A percentile compares a stretch with the other conserved stretches of the same genome.
Conservation (phyloP, 2,888 invertebrate species). For the Spilarctia lutea region DNA sequence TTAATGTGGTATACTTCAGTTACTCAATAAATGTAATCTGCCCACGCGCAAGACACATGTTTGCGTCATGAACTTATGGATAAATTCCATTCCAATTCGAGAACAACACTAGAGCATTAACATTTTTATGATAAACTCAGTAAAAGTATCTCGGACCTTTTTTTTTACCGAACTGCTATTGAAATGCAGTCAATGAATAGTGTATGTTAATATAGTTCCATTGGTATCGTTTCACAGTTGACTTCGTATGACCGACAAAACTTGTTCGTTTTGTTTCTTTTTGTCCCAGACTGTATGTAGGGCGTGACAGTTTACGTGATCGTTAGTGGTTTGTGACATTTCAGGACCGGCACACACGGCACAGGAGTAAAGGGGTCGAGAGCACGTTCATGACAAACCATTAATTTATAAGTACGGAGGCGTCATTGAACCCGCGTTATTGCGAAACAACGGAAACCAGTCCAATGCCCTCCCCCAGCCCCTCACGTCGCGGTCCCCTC, state of each 20-base stretch:
- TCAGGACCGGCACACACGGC: constrained; percentile 38
- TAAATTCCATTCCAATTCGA: not conserved
- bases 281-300: constrained; percentile 41
- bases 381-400: constrained; percentile 76
- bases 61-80: not conserved
- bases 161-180: constrained; percentile 14
- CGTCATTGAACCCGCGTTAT: constrained; percentile 85
- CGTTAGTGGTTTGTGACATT: constrained; percentile 37
- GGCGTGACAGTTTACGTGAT: constrained; percentile 46
- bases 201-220: constrained; percentile 23
- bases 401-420: constrained; percentile 79
- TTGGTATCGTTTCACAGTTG: constrained; percentile 35
- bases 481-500: constrained; percentile 47
- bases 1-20: not conserved
- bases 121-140: constrained; percentile 2
- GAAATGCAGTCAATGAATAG: constrained; percentile 27
- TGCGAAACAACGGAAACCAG: constrained; percentile 87
- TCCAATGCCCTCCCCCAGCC: constrained; percentile 61
- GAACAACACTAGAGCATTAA: not conserved
- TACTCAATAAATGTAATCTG: not conserved
- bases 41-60: not conserved
- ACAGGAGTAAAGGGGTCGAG: constrained; percentile 72
- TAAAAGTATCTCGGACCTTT: constrained; percentile 16
- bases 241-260: constrained; percentile 29
- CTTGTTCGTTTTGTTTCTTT: constrained; percentile 33